Conservation (phyloP, 2,888 invertebrate genomes). For the Podotricha telesiphe region DNA sequence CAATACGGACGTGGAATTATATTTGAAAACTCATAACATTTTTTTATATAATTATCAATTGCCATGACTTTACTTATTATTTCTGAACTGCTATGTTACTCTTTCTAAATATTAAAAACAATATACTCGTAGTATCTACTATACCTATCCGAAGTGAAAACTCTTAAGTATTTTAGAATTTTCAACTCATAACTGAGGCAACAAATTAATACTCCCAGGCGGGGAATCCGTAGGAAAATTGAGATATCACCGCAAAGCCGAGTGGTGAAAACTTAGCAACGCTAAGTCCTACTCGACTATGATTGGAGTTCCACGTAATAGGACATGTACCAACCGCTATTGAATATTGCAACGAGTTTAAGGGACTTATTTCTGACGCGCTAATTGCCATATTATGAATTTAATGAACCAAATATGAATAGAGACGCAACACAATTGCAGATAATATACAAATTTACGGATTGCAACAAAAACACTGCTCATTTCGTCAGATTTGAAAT, state of each 20-base stretch:
- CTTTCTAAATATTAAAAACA: not conserved
- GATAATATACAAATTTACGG: not conserved
- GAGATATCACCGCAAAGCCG: constrained; percentile 69
- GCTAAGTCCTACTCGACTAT: constrained; percentile 69
- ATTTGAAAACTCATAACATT: no score
- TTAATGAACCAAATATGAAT: not conserved
- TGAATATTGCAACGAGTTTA: constrained; percentile 42
- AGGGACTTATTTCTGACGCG: constrained; percentile 42
- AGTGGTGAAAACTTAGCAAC: constrained; percentile 78
- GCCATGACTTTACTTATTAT: no score
- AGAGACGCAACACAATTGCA: not conserved
- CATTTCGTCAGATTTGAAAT: not conserved
- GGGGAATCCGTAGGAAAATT: constrained; percentile 68
- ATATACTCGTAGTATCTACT: not conserved
- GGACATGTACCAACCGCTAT: constrained; percentile 36
- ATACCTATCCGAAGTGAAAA: not conserved
- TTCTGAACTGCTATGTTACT: no score
- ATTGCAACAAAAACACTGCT: not conserved
- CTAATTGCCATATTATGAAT: constrained; percentile 34
- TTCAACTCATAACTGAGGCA: constrained; percentile 57
- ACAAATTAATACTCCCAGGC: constrained; percentile 68
- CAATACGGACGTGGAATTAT: no score
- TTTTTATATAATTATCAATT: no score
- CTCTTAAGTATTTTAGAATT: constrained; percentile 42
- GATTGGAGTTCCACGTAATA: constrained; percentile 55